phyloP scores from a whole-genome alignment of 2,888 invertebrate species.

The Cremastinae sp. region DNA sequence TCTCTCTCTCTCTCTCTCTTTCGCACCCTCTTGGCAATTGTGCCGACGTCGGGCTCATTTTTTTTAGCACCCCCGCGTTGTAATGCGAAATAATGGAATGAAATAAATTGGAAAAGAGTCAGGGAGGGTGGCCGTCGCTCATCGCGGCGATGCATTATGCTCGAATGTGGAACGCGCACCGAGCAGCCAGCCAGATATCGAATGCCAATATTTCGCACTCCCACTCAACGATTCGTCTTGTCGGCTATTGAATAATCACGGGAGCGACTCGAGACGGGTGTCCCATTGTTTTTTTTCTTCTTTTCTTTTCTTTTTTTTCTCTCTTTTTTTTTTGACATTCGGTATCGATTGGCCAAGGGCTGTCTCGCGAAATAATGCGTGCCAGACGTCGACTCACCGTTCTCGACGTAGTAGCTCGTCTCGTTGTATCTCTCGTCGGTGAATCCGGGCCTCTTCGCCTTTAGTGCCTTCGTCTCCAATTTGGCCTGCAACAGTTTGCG shows the following conservation, averaged over 20 bases:
- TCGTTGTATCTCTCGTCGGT: constrained; percentile 96
- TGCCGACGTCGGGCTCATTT: neutral
- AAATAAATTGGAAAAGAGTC: constrained; percentile 1
- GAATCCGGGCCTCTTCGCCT: constrained; percentile 94
- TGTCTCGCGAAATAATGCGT: neutral
- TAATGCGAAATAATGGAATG: constrained; percentile 6
- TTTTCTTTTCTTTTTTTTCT: neutral
- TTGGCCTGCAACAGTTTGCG: constrained; percentile 88
- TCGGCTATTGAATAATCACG: constrained; percentile 29
- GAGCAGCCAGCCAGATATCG: constrained; percentile 69
- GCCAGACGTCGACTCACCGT: constrained; percentile 86
- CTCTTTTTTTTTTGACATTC: constrained; percentile 3
- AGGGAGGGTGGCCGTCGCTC: constrained; percentile 28
- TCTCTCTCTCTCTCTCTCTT: too few species aligned
- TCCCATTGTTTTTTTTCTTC: neutral
- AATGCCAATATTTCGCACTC: constrained; percentile 73
- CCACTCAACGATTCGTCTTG: constrained; percentile 20
- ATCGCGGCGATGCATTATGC: constrained; percentile 70
- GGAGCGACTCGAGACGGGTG: constrained; percentile 23
- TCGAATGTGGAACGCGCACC: constrained; percentile 72
- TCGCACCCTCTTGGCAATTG: neutral
- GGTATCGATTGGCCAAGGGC: neutral
- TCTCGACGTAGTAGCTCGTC: constrained; percentile 97
- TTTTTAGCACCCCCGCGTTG: constrained; percentile 10
- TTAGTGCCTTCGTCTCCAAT: constrained; percentile 94